Conservation (phyloP, 1,140 invertebrate genomes). For the Drosophila murphyi region DNA sequence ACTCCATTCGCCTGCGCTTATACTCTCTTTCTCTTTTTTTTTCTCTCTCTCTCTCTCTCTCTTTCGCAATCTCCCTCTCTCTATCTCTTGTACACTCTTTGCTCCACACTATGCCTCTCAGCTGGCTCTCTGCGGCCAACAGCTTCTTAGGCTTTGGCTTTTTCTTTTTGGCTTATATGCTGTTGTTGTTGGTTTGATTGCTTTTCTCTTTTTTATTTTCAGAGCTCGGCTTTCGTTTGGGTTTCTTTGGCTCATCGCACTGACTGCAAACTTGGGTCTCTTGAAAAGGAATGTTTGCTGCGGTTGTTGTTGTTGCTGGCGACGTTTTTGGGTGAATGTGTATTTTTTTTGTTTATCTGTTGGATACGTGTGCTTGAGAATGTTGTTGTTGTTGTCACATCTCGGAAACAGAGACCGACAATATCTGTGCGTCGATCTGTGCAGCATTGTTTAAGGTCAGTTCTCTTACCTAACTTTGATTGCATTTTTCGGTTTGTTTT, state of each 20-base stretch:
- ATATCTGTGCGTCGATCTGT: conserved; percentile 53
- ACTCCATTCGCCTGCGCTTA: conserved; percentile 68
- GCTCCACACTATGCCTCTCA: conserved; percentile 8
- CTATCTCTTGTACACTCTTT: conserved; percentile 7
- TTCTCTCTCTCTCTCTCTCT: conserved; percentile 15
- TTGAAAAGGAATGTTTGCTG: conserved; percentile 75
- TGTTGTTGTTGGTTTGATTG: conserved; percentile 36
- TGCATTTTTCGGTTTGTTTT: conserved; percentile 61
- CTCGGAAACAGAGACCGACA: background rate
- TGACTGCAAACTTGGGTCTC: conserved; percentile 53
- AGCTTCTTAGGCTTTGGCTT: conserved; percentile 61
- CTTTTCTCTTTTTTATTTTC: conserved; percentile 72
- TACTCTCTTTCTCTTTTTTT: conserved; percentile 13
- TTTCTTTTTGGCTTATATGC: conserved; percentile 44
- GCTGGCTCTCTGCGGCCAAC: conserved; percentile 31
- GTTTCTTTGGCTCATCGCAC: conserved; percentile 50
- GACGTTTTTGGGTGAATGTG: conserved; percentile 74
- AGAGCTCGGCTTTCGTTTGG: conserved; percentile 73
- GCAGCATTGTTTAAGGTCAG: conserved; percentile 81
- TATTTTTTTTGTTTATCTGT: conserved; percentile 41
- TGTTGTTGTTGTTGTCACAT: conserved; percentile 18
- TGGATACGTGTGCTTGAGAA: background rate
- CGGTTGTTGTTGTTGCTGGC: conserved; percentile 40
- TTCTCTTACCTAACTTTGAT: conserved; percentile 81
- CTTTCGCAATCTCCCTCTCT: conserved; percentile 19